A percentile compares a stretch with the other conserved stretches of the same genome.
phyloP scores from a whole-genome alignment of 2,888 invertebrate genomes.

The Gisinianus flammeolus region DNA sequence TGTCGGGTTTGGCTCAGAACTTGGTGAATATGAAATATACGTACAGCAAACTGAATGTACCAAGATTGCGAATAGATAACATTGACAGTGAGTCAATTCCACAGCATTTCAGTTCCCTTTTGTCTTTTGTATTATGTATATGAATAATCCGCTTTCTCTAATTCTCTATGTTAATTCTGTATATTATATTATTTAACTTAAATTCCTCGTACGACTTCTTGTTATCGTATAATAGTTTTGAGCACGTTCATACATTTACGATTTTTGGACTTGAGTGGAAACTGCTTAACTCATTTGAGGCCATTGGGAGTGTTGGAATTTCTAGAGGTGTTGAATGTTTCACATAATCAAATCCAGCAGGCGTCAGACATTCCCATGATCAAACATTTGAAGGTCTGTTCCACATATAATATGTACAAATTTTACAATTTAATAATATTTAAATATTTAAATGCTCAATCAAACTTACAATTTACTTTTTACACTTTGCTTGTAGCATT shows the following conservation, averaged over 20 bases:
- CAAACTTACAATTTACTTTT: not conserved
- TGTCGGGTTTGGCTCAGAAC: not conserved
- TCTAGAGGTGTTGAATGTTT: constrained; percentile 5
- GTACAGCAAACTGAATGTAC: constrained; percentile 1
- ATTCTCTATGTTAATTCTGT: no score
- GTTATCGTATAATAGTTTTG: no score
- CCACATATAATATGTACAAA: not conserved
- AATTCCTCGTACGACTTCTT: no score
- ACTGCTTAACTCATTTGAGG: not conserved
- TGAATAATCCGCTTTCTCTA: no score
- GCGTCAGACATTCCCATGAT: constrained; percentile 3
- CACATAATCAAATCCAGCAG: not conserved
- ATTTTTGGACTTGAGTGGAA: not conserved
- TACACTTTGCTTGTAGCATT: not conserved
- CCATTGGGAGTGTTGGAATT: not conserved
- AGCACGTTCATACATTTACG: not conserved
- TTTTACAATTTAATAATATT: not conserved
- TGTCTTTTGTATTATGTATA: no score
- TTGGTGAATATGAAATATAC: not conserved
- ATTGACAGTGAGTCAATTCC: no score
- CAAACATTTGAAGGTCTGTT: constrained; percentile 1
- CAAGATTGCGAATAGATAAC: not conserved
- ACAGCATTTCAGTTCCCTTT: no score
- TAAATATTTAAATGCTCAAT: no score
- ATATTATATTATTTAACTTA: no score